Evolutionary conservation across 2,113 vertebrate genomes (phyloP).

Genomic region (Aleadryas rufinucha): DNA sequence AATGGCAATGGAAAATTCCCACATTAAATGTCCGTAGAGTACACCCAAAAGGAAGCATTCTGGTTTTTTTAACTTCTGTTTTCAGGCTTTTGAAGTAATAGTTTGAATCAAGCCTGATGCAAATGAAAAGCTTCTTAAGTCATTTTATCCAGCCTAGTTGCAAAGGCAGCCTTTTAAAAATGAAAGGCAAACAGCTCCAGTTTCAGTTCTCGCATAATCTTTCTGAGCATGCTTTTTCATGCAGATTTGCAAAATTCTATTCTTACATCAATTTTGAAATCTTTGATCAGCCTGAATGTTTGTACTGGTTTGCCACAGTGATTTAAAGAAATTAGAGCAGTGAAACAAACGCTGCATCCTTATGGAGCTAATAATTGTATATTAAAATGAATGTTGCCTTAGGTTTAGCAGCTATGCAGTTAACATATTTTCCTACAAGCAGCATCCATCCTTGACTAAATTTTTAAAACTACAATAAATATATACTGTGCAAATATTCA

Average conservation of each 20-base stretch:
- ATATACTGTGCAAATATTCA: neutral
- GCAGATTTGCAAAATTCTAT: neutral
- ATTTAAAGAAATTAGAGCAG: neutral
- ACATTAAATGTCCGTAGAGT: neutral
- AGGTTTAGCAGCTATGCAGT: neutral
- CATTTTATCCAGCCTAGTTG: neutral
- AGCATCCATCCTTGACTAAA: neutral
- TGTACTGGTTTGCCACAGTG: neutral
- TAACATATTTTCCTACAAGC: neutral
- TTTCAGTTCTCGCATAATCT: neutral
- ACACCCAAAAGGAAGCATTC: neutral
- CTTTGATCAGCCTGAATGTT: neutral
- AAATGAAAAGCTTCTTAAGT: neutral
- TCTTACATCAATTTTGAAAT: neutral
- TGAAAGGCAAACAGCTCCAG: neutral
- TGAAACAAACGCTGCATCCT: neutral
- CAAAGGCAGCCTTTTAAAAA: neutral
- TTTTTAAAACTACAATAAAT: neutral
- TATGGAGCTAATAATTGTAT: neutral
- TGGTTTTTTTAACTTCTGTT: neutral
- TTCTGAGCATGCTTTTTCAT: neutral
- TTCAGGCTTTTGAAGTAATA: neutral
- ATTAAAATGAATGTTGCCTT: neutral
- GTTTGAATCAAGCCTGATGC: neutral
- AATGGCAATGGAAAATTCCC: neutral